Evolutionary conservation across 2,888 invertebrate genomes (phyloP).

Genomic region (Cyrtodaria siliqua): DNA sequence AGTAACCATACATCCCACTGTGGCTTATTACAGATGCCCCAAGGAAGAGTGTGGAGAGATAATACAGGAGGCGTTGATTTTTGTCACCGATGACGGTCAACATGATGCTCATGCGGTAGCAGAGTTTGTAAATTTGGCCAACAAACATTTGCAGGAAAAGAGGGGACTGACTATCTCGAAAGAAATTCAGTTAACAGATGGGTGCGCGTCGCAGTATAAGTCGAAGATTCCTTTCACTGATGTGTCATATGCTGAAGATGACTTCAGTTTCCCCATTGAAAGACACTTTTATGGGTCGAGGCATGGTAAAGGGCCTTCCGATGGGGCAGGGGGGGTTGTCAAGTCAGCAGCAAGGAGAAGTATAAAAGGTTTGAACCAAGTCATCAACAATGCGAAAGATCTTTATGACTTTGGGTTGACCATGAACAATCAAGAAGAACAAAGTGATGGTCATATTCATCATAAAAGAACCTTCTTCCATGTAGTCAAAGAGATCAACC

Average conservation of each 20-base stretch:
- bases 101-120: conserved; percentile 1
- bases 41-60: not conserved
- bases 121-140: not conserved
- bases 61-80: not conserved
- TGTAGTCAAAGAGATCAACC: too few relatives aligned
- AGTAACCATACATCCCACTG: conserved; percentile 11
- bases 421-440: not conserved
- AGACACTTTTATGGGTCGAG: not conserved
- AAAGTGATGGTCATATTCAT: not conserved
- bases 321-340: not conserved
- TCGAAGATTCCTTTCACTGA: not conserved
- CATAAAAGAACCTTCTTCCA: conserved; percentile 3
- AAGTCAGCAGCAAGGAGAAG: not conserved
- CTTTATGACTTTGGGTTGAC: not conserved
- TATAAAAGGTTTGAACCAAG: not conserved
- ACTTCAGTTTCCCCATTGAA: not conserved
- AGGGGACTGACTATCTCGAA: not conserved
- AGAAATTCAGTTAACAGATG: not conserved
- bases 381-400: not conserved
- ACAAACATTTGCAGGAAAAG: not conserved
- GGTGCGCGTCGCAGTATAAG: not conserved
- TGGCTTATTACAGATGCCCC: not conserved
- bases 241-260: not conserved
- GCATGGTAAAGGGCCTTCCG: conserved; percentile 2
- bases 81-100: not conserved